Conservation (phyloP, 2,888 invertebrate genomes). For the Augiades crinisus region DNA sequence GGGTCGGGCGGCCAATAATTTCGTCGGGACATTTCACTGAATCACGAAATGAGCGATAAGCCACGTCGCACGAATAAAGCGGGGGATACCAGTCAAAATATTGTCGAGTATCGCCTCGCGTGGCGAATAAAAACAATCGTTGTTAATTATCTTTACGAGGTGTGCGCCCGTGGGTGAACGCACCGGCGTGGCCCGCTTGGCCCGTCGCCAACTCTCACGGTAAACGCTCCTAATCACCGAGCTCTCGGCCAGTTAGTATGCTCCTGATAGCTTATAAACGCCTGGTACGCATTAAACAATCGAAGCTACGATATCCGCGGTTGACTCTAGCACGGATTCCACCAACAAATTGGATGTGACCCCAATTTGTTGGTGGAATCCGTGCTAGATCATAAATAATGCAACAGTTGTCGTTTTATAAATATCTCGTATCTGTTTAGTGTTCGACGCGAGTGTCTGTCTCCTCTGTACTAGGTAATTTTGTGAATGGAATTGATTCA, state of each 20-base stretch:
- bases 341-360: conserved; percentile 6
- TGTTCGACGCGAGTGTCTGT: conserved; percentile 12
- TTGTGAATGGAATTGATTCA: conserved; percentile 20
- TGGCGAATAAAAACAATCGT: conserved; percentile 62
- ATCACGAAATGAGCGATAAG: conserved; percentile 29
- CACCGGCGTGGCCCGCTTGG: conserved; percentile 74
- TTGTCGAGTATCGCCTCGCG: conserved; percentile 48
- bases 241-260: conserved; percentile 63
- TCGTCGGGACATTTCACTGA: conserved; percentile 13
- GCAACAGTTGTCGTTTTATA: conserved; percentile 20
- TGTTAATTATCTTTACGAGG: conserved; percentile 55
- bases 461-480: conserved; percentile 15
- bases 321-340: conserved; percentile 19
- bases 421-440: conserved; percentile 17
- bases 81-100: conserved; percentile 38
- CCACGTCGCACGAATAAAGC: conserved; percentile 31
- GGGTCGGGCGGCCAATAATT: conserved; percentile 13
- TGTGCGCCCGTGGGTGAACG: conserved; percentile 67
- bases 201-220: conserved; percentile 73
- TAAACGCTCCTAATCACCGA: conserved; percentile 72
- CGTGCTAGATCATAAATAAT: conserved; percentile 22
- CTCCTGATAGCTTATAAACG: conserved; percentile 68
- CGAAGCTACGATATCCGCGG: conserved; percentile 29
- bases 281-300: conserved; percentile 61
- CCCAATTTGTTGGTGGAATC: no score